Evolutionary conservation across 2,888 invertebrate species (phyloP), one percentile per base, ranked within the genome.

Genomic region (Ichneumoninae sp.): DNA sequence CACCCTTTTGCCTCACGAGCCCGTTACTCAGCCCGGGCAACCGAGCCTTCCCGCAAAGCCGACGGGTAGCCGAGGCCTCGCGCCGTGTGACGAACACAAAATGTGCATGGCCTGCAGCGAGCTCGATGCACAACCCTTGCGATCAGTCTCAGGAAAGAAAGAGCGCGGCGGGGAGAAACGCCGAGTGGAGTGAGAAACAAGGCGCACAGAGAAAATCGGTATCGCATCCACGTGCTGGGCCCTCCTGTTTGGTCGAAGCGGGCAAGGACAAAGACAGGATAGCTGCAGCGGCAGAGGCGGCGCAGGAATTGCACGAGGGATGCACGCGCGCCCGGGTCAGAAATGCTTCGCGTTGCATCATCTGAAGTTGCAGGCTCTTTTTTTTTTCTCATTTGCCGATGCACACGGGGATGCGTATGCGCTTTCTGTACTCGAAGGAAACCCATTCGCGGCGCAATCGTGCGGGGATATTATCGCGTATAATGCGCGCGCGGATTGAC

Each of bases 271-370:
- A 90, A 89, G 89, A 90, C 89, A 86, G 89, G 22, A 74, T 90
- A 89, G 86, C 44, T 5, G 44, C 44, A 8, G 40, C 0, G 40
- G 10, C 40, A 89, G 66, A 52, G 73, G 82, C 68, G 71, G 40
- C 86, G 87, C 88, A 91, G 90, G 91, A 91, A 91, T 91, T 90
- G 89, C 85, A 85, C 30, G 71, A 83, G 85, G 87, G 85, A 81
- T 84, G 81, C 78, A 86, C 73, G 40, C 78, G 68, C 82, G 86
- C 76, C 79, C 91, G 91, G 92, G 92, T 92, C 92, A 92, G 92
- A 91, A 92, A 92, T 91, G 92, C 91, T 92, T 92, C 90, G 90
- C 91, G 89, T 88, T 89, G 92, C 91, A 92, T 88, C 91, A 92
- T 92, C 91, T 91, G 90, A 88, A 90, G 89, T 91, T 92, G 92